Evolutionary conservation across 2,797 vertebrate species (phyloP).

Genomic region (Sebastes matsubarae): DNA sequence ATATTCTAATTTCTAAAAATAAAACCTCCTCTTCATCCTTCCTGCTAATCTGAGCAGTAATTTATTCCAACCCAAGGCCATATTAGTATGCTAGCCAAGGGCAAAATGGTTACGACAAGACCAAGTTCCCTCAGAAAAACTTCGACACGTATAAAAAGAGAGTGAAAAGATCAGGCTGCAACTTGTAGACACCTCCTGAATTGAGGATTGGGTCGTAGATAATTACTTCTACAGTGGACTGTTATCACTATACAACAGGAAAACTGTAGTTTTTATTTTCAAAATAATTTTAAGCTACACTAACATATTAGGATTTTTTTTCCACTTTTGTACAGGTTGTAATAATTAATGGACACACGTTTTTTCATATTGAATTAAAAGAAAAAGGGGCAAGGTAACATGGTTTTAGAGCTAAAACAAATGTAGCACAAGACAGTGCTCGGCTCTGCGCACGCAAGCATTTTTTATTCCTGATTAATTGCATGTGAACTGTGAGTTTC

Average conservation of each 20-base stretch:
- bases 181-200: constrained; percentile 56
- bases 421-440: constrained; percentile 34
- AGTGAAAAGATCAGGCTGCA: constrained; percentile 62
- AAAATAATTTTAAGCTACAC: background rate
- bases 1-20: constrained; percentile 86
- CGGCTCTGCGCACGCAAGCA: constrained; percentile 34
- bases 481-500: constrained; percentile 51
- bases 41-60: constrained; percentile 84
- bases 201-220: constrained; percentile 20
- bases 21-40: constrained; percentile 83
- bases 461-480: constrained; percentile 71
- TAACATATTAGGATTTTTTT: background rate
- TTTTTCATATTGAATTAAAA: constrained; percentile 23
- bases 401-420: constrained; percentile 42
- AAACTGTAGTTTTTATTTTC: background rate
- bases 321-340: background rate
- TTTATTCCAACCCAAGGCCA: constrained; percentile 84
- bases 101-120: constrained; percentile 81
- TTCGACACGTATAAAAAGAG: constrained; percentile 65
- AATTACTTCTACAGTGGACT: constrained; percentile 5
- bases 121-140: constrained; percentile 76
- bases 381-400: constrained; percentile 17
- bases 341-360: constrained; percentile 19
- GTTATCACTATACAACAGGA: background rate
- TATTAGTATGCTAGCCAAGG: constrained; percentile 85